Evolutionary conservation across 2,113 vertebrate genomes (phyloP).

Genomic region (Cyanocitta stelleri): DNA sequence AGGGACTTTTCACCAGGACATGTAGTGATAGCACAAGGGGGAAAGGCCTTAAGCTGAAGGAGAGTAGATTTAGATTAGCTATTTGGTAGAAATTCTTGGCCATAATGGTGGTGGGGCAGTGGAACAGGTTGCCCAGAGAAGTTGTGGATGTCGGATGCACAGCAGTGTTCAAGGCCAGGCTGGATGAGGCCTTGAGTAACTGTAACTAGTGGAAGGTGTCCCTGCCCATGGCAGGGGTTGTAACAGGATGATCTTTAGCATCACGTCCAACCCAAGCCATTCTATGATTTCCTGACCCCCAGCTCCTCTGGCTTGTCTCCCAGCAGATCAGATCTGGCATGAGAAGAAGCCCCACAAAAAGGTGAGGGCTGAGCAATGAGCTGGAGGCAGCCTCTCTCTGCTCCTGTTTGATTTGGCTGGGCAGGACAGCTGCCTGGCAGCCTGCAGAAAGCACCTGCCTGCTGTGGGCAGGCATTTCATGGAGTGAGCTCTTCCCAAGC

Average conservation of each 20-base stretch:
- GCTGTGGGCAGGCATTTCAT: not conserved
- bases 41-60: not conserved
- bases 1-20: not conserved
- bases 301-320: not conserved
- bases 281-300: not conserved
- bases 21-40: not conserved
- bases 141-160: not conserved
- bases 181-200: not conserved
- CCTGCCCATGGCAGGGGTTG: not conserved
- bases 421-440: not conserved
- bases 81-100: not conserved
- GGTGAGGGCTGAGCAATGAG: fast-evolving
- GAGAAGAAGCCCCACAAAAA: not conserved
- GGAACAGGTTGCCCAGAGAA: not conserved
- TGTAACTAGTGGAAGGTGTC: not conserved
- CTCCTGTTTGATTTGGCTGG: not conserved
- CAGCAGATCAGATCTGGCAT: not conserved
- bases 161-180: not conserved
- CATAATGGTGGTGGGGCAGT: not conserved
- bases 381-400: not conserved
- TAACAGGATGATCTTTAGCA: not conserved
- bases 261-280: not conserved
- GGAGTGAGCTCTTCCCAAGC: not conserved
- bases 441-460: not conserved
- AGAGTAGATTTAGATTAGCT: not conserved